Base-by-base conservation (phyloP, 1,140 invertebrate species). In the Bombus impatiens region DNA sequence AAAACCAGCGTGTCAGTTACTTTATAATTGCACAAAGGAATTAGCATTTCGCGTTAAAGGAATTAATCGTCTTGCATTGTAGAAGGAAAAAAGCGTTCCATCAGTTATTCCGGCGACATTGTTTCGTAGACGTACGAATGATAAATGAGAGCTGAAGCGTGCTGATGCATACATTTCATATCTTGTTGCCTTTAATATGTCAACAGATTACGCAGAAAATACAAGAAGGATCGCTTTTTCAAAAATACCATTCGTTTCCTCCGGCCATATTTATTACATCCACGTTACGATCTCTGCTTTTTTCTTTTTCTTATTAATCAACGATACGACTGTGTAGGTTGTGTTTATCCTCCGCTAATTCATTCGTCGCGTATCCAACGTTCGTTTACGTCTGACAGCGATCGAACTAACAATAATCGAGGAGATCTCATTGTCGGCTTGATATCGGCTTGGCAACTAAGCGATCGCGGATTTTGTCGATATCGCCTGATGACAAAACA, bases 101-200 rank as follows among this genome's bases (percentile, higher is more conserved):
- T 72, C 71, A 10, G 71, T 72, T 72, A 42, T 72, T 42, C 40
- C 71, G 71, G 47, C 47, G 47, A 53, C 47, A 53, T 53, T 53
- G 47, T 53, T 53, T 53, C 47, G 47, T n/a, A 15, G 71, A 72
- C 71, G 25, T 25, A 22, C 35, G 71, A 72, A n/a, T 72, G 71
- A 72, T 35, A 42, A 72, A 70, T 70, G 68, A 22, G 35, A 13
- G 22, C 68, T 5, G 68, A 70, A 70, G 35, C 40, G 40, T 42
- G 71, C 71, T 72, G 40, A 42, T 44, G 71, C 71, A 72, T 72
- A 72, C 40, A 71, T 40, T 71, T 71, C 37, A 40, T 71, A 47
- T 74, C 28, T n/a, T 22, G 28, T 74, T 44, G 71, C 40, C 40
- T 74, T 32, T 75, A 75, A 74, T 12, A 25, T 12, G 42, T 70